Conservation (phyloP, 1,140 invertebrate genomes). For the Drosophila ohnishii region DNA sequence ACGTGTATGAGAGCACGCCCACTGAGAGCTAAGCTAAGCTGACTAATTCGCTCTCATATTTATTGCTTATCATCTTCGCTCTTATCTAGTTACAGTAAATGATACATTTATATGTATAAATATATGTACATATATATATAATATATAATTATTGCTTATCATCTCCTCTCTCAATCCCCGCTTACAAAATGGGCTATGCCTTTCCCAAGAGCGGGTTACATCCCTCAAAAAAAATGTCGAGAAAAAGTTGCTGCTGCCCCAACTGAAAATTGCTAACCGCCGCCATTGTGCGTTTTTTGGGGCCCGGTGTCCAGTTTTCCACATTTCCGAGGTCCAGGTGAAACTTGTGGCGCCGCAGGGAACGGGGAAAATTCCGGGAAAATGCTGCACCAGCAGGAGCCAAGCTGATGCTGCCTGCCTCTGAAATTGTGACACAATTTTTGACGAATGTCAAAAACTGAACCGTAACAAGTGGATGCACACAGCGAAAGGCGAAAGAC, state of each 20-base stretch:
- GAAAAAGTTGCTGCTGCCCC: conserved; percentile 6
- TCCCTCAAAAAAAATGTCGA: conserved; percentile 2
- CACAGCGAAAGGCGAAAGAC: conserved; percentile 48
- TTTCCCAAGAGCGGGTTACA: neutral
- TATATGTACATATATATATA: no score
- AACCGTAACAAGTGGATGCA: conserved; percentile 64
- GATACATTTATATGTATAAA: no score
- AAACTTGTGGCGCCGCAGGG: conserved; percentile 21
- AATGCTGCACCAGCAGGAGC: neutral
- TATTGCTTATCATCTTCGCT: no score
- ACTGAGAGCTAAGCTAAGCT: no score
- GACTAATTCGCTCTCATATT: no score
- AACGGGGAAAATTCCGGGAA: conserved; percentile 13
- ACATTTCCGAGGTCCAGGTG: conserved; percentile 16
- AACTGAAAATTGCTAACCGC: conserved; percentile 43
- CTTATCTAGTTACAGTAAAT: no score
- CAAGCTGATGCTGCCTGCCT: neutral
- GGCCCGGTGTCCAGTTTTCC: conserved; percentile 7
- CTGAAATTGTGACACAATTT: conserved; percentile 76
- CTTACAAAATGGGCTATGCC: neutral
- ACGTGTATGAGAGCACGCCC: no score
- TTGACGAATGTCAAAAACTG: conserved; percentile 75
- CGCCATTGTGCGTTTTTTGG: conserved; percentile 20
- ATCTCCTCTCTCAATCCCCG: no score
- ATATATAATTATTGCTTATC: no score